Evolutionary conservation across 2,888 invertebrate species (phyloP), one percentile per base, ranked within the genome.

Genomic region (Cetonia aurata): DNA sequence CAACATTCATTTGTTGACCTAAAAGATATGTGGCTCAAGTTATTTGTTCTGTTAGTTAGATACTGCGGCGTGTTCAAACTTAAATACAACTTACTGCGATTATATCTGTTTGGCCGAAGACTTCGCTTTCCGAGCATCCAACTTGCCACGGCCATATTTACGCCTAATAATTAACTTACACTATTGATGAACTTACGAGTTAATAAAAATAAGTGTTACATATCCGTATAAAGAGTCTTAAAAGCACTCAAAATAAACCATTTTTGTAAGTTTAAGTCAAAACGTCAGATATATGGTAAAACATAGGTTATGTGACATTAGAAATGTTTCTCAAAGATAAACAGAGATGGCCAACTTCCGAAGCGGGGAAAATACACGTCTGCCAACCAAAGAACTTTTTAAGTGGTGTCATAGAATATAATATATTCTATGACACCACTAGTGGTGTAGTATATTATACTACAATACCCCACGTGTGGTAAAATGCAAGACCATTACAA

Each of bases 1-100:
- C 91, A 80, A 86, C 87, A 80, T 79, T 80, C 74, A 78, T 79
- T 70, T 83, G 83, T 84, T 86, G 87, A 80, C 86, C 88, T 89
- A 82, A 73, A 86, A 85, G 13, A 33, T 65, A 57, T 15, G 42
- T 42, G 33, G 25, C 33, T n/a, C 15, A 50, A 62, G 12, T 65
- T 50, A 37, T 37, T n/a, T 50, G 17, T 50, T 37, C 37, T 50
- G 17, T 50, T 37, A 3, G 55, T 69, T 56, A 69, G 56, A 70
- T 41, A 48, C 31, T 48, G 31, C 42, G 68, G 66, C 25, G 19
- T 53, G 55, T 67, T 57, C 46, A 52, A 62, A 48, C 10, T 33
- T 44, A 19, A 37, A 60, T 48, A 13, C 37, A 76, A 77, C 79
- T 77, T 80, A 82, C 80, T 78, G 80, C 85, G 77, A 81, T 85